Conservation (phyloP, 2,113 vertebrate genomes). For the Phyllostomus discolor region DNA sequence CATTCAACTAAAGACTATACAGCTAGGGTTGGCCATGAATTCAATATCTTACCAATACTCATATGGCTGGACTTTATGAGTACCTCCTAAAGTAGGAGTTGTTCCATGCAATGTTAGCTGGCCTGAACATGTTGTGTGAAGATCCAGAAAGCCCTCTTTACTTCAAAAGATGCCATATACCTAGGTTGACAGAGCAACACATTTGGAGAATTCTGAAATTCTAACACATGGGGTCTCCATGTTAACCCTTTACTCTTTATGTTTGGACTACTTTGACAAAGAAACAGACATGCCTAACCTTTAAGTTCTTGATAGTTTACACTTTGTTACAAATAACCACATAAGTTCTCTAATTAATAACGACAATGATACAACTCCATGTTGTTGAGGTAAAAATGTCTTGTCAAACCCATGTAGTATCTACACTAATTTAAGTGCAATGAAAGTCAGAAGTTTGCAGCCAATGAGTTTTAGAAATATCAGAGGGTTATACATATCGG, state of each 20-base stretch:
- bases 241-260: neutral
- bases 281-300: neutral
- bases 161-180: neutral
- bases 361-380: neutral
- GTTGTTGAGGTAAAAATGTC: neutral
- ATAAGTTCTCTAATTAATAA: neutral
- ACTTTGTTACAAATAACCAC: neutral
- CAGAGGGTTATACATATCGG: neutral
- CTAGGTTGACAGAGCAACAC: neutral
- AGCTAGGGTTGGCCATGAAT: fast-evolving
- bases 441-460: neutral
- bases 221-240: neutral
- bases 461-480: neutral
- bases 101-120: fast-evolving
- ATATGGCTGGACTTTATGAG: neutral
- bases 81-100: neutral
- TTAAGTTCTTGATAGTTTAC: neutral
- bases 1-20: neutral
- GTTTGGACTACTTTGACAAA: neutral
- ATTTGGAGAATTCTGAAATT: neutral
- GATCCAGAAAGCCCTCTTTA: neutral
- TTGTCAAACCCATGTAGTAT: neutral
- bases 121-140: fast-evolving
- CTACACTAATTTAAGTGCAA: neutral
- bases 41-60: neutral